Conservation (phyloP, 1,140 invertebrate species). For the Brachionus rubens region DNA sequence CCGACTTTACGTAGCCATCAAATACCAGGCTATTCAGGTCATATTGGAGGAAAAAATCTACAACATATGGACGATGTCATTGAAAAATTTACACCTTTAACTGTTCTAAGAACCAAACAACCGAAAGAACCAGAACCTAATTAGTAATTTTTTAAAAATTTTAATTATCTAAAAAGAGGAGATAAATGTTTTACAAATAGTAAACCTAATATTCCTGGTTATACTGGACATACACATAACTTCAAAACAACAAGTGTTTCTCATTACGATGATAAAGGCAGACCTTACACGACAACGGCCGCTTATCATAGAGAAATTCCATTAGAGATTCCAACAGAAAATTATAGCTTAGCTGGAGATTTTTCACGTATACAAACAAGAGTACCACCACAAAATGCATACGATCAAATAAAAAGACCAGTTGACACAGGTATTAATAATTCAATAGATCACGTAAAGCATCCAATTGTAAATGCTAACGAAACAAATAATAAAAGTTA, state of each 20-base stretch:
- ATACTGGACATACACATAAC: slow-evolving; percentile 32
- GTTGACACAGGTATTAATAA: slow-evolving; percentile 19
- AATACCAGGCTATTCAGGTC: slow-evolving; percentile 40
- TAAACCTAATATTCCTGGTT: slow-evolving; percentile 43
- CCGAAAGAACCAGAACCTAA: slow-evolving; percentile 43
- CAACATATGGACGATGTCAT: slow-evolving; percentile 18
- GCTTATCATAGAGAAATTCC: slow-evolving; percentile 27
- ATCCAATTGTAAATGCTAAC: slow-evolving; percentile 19
- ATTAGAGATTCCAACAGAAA: not conserved
- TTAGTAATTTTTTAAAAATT: slow-evolving; percentile 9
- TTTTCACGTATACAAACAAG: slow-evolving; percentile 35
- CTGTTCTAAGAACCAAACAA: slow-evolving; percentile 26
- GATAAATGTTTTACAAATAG: not conserved
- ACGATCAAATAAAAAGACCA: slow-evolving; percentile 21
- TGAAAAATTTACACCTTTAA: slow-evolving; percentile 22
- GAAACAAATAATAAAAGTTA: slow-evolving; percentile 5
- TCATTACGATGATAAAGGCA: slow-evolving; percentile 26
- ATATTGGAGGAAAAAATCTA: slow-evolving; percentile 6
- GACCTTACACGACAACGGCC: slow-evolving; percentile 37
- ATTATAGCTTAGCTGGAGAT: slow-evolving; percentile 26
- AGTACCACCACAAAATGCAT: slow-evolving; percentile 36
- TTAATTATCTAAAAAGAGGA: not conserved
- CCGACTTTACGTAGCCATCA: not conserved
- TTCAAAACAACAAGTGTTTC: slow-evolving; percentile 34
- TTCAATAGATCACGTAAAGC: slow-evolving; percentile 12